A percentile compares a stretch with the other conserved stretches of the same genome.
These are phyloP conservation scores for Nycticryphes semicollaris DNA, from an alignment of 2,113 vertebrate species.

Conservation along the genomic window DNA sequence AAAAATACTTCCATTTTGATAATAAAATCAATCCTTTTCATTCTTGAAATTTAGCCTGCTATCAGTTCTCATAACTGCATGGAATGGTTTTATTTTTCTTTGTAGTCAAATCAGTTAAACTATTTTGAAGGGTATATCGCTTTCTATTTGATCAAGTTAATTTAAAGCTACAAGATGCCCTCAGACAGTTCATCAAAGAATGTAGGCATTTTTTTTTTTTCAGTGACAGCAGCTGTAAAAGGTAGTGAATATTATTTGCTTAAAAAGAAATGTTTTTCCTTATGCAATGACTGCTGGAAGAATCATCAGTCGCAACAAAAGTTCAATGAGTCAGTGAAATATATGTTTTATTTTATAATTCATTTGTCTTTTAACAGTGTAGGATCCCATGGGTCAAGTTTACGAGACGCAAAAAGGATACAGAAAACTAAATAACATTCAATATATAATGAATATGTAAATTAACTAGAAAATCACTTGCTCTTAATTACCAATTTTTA, in stretches of 20 bases:
- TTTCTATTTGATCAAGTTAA: conserved; percentile 69
- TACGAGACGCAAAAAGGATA: conserved; percentile 52
- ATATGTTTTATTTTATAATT: conserved; percentile 60
- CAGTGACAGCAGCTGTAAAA: conserved; percentile 63
- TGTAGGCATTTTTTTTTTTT: neutral
- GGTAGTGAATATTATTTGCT: conserved; percentile 69
- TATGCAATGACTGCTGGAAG: conserved; percentile 38
- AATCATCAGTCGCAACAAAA: conserved; percentile 65
- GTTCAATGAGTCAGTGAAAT: conserved; percentile 56
- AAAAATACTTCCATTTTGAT: neutral
- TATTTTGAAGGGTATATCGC: conserved; percentile 17
- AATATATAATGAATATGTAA: conserved; percentile 65
- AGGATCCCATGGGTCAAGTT: conserved; percentile 63
- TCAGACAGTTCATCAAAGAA: conserved; percentile 66
- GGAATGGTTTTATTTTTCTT: neutral
- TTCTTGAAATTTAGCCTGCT: neutral
- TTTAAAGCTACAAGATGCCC: conserved; percentile 60
- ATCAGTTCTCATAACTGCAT: neutral
- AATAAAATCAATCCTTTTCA: neutral
- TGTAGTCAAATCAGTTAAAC: conserved; percentile 23
- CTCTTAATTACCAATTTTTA: conserved; percentile 69
- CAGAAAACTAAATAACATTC: conserved; percentile 65
- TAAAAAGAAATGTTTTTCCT: conserved; percentile 63
- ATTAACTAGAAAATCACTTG: conserved; percentile 66
- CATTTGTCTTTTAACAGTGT: conserved; percentile 2